Evolutionary conservation across 2,888 invertebrate genomes (phyloP), one percentile per base, ranked within the genome.

Genomic region (Noctua pronuba): DNA sequence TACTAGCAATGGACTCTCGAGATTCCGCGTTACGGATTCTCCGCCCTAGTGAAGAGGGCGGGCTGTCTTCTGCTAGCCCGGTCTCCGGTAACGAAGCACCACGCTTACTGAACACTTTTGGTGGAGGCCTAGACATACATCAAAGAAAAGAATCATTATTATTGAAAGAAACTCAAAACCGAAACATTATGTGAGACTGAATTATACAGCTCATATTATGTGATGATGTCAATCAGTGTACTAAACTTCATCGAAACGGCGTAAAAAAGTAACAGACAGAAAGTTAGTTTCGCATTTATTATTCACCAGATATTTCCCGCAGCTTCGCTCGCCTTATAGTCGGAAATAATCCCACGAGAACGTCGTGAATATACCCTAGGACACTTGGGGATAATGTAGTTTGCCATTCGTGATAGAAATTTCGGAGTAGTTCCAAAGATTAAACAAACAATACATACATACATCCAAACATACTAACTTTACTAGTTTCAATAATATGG

Each of bases 91-190:
- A 90, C 2, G 97, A 97, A 21, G 95, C 95, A 69, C 97, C 97
- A 67, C 97, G 95, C 90, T 96, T 97, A 88, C 93, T 95, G 92
- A 97, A 97, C 91, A 97, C 97, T 95, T 97, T 97, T 86, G 97
- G 97, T 91, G 97, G 97, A 78, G 97, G 97, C 90, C 97, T 97
- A 44, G 31, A 71, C 4, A 41, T 52, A 55, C 52, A 58, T 44
- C 18, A 71, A 73, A 73, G 24, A 31, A 21, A 24, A 31, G n/a
- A 31, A 31, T n/a, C 8, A 55, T 81, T 73, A 82, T 41, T 55
- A 75, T 64, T 75, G 64, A n/a, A 38, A 31, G 1, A 28, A 75
- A 62, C 13, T 31, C 35, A 72, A 46, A 16, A 62, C 7, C 10
- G 65, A 38, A 28, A 16, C 16, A 18, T 1, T 31, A 11, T 38